Base-by-base conservation (phyloP, 2,888 invertebrate genomes). In the Clivina fossor region DNA sequence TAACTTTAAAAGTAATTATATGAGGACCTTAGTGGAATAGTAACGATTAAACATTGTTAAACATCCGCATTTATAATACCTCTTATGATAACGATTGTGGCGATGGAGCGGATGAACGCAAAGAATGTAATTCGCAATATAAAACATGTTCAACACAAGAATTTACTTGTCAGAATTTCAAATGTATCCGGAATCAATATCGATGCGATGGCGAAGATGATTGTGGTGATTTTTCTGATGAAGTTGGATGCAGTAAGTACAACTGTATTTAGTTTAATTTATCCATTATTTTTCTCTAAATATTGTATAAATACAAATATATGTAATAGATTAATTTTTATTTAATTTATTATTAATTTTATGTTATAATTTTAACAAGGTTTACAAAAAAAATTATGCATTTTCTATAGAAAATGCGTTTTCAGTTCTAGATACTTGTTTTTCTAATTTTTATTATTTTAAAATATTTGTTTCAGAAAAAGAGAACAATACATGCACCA, bases 31-130 rank as follows among this genome's bases (percentile, higher is more conserved):
- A n/a, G n/a, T n/a, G n/a, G n/a, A n/a, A n/a, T n/a, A n/a, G n/a
- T n/a, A n/a, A n/a, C n/a, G n/a, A n/a, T n/a, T n/a, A n/a, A n/a
- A n/a, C n/a, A n/a, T n/a, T n/a, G n/a, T n/a, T n/a, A n/a, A n/a
- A n/a, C n/a, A n/a, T n/a, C n/a, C n/a, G n/a, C n/a, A n/a, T n/a
- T n/a, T n/a, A n/a, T n/a, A n/a, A n/a, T n/a, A n/a, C n/a, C n/a
- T n/a, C n/a, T 73, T 92, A 93, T 69, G 97, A 94, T 70, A 93
- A 94, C 68, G 86, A 98, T 71, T 99, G 98, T 70, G 90, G 93
- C 0, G 97, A 97, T 69, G 93, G 94, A n/a, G 91, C 92, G 4
- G 98, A 99, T 68, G 98, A 99, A 76, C 90, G 90, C 11, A 92
- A 92, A 71, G 87, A 87, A 69, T 94, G 94, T 69, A 90, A 89